A percentile compares a stretch with the other conserved stretches of the same genome.
Evolutionary conservation across 2,888 invertebrate genomes (phyloP).

Genomic region (Campopleginae sp.): DNA sequence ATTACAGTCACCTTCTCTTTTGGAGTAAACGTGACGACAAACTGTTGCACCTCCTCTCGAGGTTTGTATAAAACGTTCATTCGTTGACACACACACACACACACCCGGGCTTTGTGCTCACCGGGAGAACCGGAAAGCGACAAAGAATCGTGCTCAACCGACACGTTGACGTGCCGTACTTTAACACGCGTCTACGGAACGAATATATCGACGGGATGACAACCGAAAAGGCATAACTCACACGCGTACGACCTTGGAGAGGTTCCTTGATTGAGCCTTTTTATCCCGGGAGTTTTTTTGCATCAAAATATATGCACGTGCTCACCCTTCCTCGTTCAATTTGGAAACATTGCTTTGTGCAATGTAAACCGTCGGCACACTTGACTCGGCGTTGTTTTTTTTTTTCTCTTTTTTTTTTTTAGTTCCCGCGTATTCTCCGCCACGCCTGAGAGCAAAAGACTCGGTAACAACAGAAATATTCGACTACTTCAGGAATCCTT

Average conservation of each 20-base stretch:
- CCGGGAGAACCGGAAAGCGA: slow-evolving; percentile 41
- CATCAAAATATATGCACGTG: not conserved
- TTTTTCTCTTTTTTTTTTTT: not conserved
- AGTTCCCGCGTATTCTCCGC: not conserved
- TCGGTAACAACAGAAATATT: slow-evolving; percentile 30
- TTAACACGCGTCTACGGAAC: slow-evolving; percentile 4
- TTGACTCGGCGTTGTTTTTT: slow-evolving; percentile 25
- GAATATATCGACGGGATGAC: slow-evolving; percentile 9
- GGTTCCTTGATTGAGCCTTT: slow-evolving; percentile 2
- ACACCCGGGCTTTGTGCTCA: slow-evolving; percentile 41
- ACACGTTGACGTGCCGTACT: slow-evolving; percentile 36
- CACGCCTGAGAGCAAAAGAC: not conserved
- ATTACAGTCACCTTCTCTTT: not conserved
- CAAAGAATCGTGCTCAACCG: slow-evolving; percentile 35
- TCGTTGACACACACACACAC: slow-evolving; percentile 41
- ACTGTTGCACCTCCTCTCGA: slow-evolving; percentile 64
- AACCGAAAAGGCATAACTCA: slow-evolving; percentile 9
- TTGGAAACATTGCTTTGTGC: slow-evolving; percentile 56
- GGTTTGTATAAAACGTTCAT: slow-evolving; percentile 41
- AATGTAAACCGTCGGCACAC: slow-evolving; percentile 50
- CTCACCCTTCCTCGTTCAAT: slow-evolving; percentile 46
- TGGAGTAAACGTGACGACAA: slow-evolving; percentile 46
- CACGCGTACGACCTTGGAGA: not conserved
- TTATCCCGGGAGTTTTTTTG: not conserved
- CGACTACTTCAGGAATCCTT: not conserved